Evolutionary conservation across 53 echinoderm and acorn worm genomes (phyloP).

Genomic region (Henricia sp.): DNA sequence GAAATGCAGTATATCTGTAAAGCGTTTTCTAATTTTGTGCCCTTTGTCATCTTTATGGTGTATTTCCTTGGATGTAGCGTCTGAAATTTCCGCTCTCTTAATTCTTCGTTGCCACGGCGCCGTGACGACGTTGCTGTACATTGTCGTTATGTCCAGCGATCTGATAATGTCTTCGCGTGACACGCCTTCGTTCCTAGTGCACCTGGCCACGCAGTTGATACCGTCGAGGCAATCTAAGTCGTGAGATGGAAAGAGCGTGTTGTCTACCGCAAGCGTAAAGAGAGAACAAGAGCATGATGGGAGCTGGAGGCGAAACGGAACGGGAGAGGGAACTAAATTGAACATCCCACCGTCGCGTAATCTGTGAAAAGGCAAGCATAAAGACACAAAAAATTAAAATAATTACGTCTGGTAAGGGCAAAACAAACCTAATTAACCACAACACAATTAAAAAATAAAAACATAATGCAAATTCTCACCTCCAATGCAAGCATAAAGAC

Average conservation of each 20-base stretch:
- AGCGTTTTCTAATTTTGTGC: slow-evolving; percentile 32
- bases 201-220: slow-evolving; percentile 60
- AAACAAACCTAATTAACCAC: too few species aligned
- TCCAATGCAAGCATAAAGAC: too few species aligned
- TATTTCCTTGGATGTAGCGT: neutral
- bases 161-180: slow-evolving; percentile 70
- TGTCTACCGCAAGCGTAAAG: slow-evolving; percentile 30
- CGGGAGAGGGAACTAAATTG: slow-evolving; percentile 70
- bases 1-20: slow-evolving; percentile 21
- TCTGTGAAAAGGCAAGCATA: too few species aligned
- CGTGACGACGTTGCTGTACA: slow-evolving; percentile 63
- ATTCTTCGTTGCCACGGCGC: slow-evolving; percentile 22
- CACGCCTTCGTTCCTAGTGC: slow-evolving; percentile 79
- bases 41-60: neutral
- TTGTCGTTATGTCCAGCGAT: slow-evolving; percentile 76
- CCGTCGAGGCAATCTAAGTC: slow-evolving; percentile 52
- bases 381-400: too few species aligned
- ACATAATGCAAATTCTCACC: too few species aligned
- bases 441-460: too few species aligned
- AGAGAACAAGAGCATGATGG: slow-evolving; percentile 82
- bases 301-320: slow-evolving; percentile 75
- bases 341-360: slow-evolving; percentile 94
- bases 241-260: slow-evolving; percentile 62
- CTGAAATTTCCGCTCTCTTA: slow-evolving; percentile 23
- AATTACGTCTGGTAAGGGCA: too few species aligned